Conservation (phyloP, 2,888 invertebrate species). For the Ischnus inquisitorius region DNA sequence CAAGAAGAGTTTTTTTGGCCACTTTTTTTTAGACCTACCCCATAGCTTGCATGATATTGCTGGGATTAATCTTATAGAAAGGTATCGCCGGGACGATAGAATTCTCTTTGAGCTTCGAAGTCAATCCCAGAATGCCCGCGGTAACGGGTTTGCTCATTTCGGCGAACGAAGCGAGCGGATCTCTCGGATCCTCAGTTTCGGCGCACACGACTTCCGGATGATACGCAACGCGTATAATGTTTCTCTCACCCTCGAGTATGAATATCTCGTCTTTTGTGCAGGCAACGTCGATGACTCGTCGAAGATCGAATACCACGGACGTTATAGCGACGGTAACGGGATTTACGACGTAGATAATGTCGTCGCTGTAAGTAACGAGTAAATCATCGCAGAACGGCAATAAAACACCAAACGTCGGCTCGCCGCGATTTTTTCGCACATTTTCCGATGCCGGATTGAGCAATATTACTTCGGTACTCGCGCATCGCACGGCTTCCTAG, state of each 20-base stretch:
- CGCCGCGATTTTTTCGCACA: constrained; percentile 85
- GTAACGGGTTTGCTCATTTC: constrained; percentile 82
- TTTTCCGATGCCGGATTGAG: constrained; percentile 89
- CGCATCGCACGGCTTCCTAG: constrained; percentile 81
- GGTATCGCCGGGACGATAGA: constrained; percentile 83
- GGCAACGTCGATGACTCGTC: constrained; percentile 86
- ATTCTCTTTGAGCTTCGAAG: constrained; percentile 84
- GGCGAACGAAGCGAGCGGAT: constrained; percentile 76
- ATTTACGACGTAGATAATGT: constrained; percentile 91
- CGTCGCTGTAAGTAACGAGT: constrained; percentile 91
- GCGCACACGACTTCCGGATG: constrained; percentile 88
- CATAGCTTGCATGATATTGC: constrained; percentile 81
- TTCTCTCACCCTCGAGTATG: constrained; percentile 92
- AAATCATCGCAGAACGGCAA: constrained; percentile 90
- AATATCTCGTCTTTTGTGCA: constrained; percentile 92
- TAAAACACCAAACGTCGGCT: constrained; percentile 89
- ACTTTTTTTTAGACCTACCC: constrained; percentile 73
- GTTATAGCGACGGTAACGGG: constrained; percentile 86
- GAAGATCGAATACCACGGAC: constrained; percentile 80
- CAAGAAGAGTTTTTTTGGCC: not conserved
- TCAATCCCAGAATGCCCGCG: constrained; percentile 82
- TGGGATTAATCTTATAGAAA: constrained; percentile 81
- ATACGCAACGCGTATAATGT: constrained; percentile 91
- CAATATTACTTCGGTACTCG: constrained; percentile 89
- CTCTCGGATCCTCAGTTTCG: constrained; percentile 66